Evolutionary conservation across 1,140 invertebrate genomes (phyloP), one percentile per base, ranked within the genome.

Genomic region (Euura lappo): DNA sequence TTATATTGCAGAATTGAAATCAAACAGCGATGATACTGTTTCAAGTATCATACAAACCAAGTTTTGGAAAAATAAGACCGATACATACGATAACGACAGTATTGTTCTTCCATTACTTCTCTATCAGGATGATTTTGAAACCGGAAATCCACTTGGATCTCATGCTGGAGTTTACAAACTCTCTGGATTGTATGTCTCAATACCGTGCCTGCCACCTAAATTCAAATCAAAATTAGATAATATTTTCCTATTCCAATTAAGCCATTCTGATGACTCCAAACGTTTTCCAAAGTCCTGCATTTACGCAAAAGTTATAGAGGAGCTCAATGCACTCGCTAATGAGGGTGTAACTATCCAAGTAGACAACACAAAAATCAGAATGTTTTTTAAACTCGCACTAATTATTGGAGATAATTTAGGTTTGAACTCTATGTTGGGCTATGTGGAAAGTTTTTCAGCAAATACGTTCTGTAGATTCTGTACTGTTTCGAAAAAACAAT

Each of bases 101-200:
- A 69, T 73, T 42, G 75, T 76, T n/a, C 13, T 76, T 43, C 72
- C 72, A 43, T 44, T 76, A 60, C 13, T 73, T 4, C 28, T 76
- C 10, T 76, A 71, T 70, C 73, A 28, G 28, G 28, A 28, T 28
- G 28, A 28, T 28, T 28, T 28, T 28, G 28, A 28, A 28, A 28
- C 28, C 7, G 75, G 77, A 43, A 82, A 83, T 72, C 47, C 66
- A 28, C 47, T 81, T 8, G 81, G 79, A 44, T 75, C 68, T 44
- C 79, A 77, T 65, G 71, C 79, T 43, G 76, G 77, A 45, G 73
- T 78, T 42, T 74, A 80, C 65, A 80, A 81, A 74, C 71, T 83
- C 71, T 73, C 70, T n/a, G 79, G 70, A 2, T 72, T 79, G 13
- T 83, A 82, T 72, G 71, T 81, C 43, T 79, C 78, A 10, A 70